phyloP scores from a whole-genome alignment of 2,113 vertebrate genomes.

The Hippoglossus stenolepis region DNA sequence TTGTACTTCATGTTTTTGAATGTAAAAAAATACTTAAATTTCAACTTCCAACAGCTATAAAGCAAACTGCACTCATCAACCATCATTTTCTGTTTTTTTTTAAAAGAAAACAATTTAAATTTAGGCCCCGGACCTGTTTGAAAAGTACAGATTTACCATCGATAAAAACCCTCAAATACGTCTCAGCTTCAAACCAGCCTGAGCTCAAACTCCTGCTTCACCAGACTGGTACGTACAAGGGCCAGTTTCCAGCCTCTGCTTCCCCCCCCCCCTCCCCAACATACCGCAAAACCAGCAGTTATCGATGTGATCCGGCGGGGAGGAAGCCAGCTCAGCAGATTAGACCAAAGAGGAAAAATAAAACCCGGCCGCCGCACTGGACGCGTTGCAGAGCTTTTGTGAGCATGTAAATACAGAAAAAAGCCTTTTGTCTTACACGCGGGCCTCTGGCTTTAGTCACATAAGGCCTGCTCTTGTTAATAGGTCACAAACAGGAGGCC shows the following conservation, averaged over 20 bases:
- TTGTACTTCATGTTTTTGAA: too few relatives aligned
- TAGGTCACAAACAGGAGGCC: constrained; percentile 69
- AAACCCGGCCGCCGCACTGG: constrained; percentile 4
- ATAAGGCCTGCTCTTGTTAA: constrained; percentile 64
- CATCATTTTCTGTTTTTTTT: too few relatives aligned
- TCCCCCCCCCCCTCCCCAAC: neutral
- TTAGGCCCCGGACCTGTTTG: too few relatives aligned
- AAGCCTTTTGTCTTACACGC: constrained; percentile 51
- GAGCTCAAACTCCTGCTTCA: too few relatives aligned
- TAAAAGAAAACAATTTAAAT: too few relatives aligned
- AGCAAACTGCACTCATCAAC: too few relatives aligned
- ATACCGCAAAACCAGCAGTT: constrained; percentile 36
- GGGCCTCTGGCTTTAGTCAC: constrained; percentile 63
- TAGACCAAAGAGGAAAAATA: constrained; percentile 10
- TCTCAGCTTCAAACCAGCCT: neutral
- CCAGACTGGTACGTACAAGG: neutral
- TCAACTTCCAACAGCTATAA: too few relatives aligned
- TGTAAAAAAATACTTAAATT: too few relatives aligned
- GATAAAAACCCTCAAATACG: neutral
- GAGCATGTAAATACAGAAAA: constrained; percentile 17
- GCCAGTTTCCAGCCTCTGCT: neutral
- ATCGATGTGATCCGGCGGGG: constrained; percentile 3
- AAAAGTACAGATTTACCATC: too few relatives aligned
- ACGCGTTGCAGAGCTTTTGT: constrained; percentile 31
- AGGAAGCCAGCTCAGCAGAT: constrained; percentile 2